phyloP scores from a whole-genome alignment of 1,140 invertebrate genomes.

The Camponotus vicinus region DNA sequence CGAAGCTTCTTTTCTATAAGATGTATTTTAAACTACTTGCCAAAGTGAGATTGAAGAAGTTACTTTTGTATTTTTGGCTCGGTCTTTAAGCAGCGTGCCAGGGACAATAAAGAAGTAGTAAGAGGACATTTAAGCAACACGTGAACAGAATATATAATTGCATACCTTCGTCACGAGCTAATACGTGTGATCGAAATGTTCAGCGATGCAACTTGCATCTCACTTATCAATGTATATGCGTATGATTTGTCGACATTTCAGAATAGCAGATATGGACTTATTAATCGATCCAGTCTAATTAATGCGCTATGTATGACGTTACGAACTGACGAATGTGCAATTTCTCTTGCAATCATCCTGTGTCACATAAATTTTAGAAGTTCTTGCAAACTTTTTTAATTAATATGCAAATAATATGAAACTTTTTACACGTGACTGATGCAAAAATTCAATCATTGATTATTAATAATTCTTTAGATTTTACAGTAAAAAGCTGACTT shows the following conservation, averaged over 20 bases:
- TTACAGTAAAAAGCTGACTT: not conserved
- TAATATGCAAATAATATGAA: not conserved
- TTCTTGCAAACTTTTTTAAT: not conserved
- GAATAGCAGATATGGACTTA: not conserved
- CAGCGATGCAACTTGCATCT: not conserved
- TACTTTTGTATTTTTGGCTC: not conserved
- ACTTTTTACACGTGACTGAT: not conserved
- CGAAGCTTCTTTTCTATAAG: not conserved
- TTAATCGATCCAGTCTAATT: not conserved
- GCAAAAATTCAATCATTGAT: not conserved
- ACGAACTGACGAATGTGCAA: not conserved
- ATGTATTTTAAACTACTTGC: slow-evolving; percentile 17
- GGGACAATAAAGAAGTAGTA: not conserved
- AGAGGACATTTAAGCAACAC: slow-evolving; percentile 22
- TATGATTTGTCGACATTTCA: slow-evolving; percentile 4
- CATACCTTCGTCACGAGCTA: not conserved
- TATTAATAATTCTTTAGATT: slow-evolving; percentile 5
- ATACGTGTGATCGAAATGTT: slow-evolving; percentile 4
- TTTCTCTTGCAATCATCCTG: not conserved
- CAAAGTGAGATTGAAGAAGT: slow-evolving; percentile 39
- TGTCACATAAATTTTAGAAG: not conserved
- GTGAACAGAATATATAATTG: slow-evolving; percentile 44
- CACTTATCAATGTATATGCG: not conserved
- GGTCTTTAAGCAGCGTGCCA: slow-evolving; percentile 10
- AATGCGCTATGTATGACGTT: not conserved